These are phyloP conservation scores for Callionymus lyra DNA, from an alignment of 2,113 vertebrate genomes.

Conservation along the genomic window DNA sequence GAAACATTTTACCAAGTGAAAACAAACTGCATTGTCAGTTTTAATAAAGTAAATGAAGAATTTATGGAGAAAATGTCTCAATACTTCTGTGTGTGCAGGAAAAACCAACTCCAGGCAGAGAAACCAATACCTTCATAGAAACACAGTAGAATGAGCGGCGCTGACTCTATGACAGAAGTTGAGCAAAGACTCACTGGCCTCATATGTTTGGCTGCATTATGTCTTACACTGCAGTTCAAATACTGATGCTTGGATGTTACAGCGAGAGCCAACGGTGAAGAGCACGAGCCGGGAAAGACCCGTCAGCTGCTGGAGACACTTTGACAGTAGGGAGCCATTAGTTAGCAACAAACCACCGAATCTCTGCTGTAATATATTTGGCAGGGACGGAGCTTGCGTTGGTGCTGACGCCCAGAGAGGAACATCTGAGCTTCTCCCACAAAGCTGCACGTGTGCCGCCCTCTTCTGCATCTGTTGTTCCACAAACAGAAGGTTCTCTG, in stretches of 20 bases:
- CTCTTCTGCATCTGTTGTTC: conserved; percentile 15
- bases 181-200: conserved; percentile 3
- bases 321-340: conserved; percentile 46
- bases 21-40: too few species aligned
- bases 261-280: conserved; percentile 6
- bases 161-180: conserved; percentile 9
- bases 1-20: too few species aligned
- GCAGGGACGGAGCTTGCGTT: conserved; percentile 26
- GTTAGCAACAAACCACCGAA: conserved; percentile 21
- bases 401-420: conserved; percentile 45
- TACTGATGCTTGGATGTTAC: background rate
- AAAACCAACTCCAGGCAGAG: too few species aligned
- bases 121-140: too few species aligned
- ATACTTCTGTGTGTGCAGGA: too few species aligned
- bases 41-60: too few species aligned
- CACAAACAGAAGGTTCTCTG: conserved; percentile 7
- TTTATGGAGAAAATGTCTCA: too few species aligned
- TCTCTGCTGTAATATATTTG: conserved; percentile 48
- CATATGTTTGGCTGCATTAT: background rate
- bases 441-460: conserved; percentile 30
- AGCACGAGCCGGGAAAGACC: conserved; percentile 12
- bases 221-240: background rate
- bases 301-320: conserved; percentile 42
- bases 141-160: too few species aligned
- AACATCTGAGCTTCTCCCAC: conserved; percentile 22